Percentiles rank a stretch among this genome's conserved stretches.
phyloP scores from a whole-genome alignment of 2,113 vertebrate genomes.

The Rousettus leschenaultii region DNA sequence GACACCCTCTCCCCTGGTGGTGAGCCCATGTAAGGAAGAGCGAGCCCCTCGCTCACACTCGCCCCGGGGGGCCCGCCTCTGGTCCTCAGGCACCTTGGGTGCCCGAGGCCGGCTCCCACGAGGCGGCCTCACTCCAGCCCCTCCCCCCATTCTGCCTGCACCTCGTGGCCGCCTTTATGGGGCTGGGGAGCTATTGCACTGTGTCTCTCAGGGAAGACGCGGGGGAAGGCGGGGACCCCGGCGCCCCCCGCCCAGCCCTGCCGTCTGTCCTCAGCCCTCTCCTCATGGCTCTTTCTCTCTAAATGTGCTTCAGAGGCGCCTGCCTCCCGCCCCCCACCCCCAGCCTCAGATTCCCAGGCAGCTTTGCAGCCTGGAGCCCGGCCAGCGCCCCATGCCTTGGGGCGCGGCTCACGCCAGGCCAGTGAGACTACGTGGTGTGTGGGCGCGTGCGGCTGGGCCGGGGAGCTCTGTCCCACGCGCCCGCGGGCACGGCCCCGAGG shows the following conservation, averaged over 20 bases:
- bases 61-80: not conserved
- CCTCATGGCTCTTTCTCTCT: conserved; percentile 32
- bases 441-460: not conserved
- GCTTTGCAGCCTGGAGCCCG: not conserved
- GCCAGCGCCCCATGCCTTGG: not conserved
- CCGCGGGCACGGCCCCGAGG: not conserved
- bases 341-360: conserved; percentile 1
- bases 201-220: conserved; percentile 32
- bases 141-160: conserved; percentile 8
- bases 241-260: not conserved
- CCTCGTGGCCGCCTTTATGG: not conserved
- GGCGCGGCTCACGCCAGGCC: not conserved
- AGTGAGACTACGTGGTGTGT: not conserved
- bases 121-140: not conserved
- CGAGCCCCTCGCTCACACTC: not conserved
- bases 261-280: conserved; percentile 28
- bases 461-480: not conserved
- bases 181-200: conserved; percentile 72
- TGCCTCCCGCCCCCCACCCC: not conserved
- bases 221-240: not conserved
- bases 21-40: not conserved
- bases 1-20: not conserved
- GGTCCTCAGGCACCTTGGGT: not conserved
- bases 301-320: conserved; percentile 16
- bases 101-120: not conserved